A percentile compares a stretch with the other conserved stretches of the same genome.
These are phyloP conservation scores for Leuciscus idus DNA, from an alignment of 2,113 vertebrate genomes.

Conservation along the genomic window DNA sequence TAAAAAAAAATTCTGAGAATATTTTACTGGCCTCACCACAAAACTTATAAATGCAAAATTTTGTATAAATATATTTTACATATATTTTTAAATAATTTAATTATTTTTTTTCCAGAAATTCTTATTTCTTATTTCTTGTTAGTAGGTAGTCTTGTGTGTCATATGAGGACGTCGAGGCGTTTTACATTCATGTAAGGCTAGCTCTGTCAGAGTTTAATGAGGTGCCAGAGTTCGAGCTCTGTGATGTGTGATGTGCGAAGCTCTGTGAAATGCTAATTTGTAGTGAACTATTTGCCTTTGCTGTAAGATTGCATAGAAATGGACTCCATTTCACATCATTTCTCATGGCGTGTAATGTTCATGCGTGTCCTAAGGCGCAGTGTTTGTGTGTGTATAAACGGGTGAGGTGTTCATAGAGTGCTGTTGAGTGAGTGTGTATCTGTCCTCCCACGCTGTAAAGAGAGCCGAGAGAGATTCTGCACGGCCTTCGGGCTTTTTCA, in stretches of 20 bases:
- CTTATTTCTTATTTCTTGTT: not conserved
- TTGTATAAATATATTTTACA: not conserved
- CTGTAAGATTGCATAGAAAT: conserved; percentile 12
- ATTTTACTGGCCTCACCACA: not conserved
- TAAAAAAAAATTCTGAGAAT: no score
- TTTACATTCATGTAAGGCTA: not conserved
- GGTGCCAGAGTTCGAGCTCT: not conserved
- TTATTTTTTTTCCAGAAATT: not conserved
- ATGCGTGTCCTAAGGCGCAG: conserved; percentile 1
- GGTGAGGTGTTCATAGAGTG: conserved; percentile 21
- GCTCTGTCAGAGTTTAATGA: not conserved
- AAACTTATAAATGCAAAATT: not conserved
- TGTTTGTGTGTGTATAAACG: conserved; percentile 12
- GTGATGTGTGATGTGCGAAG: not conserved
- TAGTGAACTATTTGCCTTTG: not conserved
- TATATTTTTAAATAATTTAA: not conserved
- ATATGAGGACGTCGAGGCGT: not conserved
- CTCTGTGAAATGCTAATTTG: not conserved
- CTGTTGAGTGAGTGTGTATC: conserved; percentile 9
- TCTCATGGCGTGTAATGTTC: conserved; percentile 10
- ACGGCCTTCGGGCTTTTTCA: conserved; percentile 23
- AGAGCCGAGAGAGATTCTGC: conserved; percentile 3
- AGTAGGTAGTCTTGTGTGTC: not conserved
- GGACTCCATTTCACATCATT: not conserved
- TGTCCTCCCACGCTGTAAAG: conserved; percentile 17